phyloP scores from a whole-genome alignment of 2,888 invertebrate species.

The Physocephala rufipes region DNA sequence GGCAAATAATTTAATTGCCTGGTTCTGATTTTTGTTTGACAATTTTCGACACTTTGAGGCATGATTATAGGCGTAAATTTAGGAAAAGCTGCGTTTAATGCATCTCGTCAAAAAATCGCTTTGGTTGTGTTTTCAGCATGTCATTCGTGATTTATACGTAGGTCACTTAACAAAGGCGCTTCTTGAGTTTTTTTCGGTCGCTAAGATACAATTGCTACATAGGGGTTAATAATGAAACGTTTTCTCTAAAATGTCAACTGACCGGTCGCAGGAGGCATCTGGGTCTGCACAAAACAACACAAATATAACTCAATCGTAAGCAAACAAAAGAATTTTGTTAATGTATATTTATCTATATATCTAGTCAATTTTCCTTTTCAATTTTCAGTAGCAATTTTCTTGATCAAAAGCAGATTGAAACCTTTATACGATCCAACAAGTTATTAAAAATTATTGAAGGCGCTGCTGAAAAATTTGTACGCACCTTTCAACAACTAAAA shows the following conservation, averaged over 20 bases:
- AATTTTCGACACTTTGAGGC: no score
- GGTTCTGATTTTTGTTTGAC: no score
- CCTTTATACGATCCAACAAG: slow-evolving; percentile 51
- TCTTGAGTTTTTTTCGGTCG: no score
- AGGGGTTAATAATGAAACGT: no score
- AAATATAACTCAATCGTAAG: slow-evolving; percentile 44
- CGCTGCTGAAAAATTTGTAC: slow-evolving; percentile 48
- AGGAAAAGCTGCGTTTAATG: no score
- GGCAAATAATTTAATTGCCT: no score
- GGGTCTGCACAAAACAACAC: slow-evolving; percentile 1
- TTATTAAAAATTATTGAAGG: slow-evolving; percentile 53
- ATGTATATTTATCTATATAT: background rate
- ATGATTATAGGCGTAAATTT: no score
- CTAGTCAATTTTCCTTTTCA: background rate
- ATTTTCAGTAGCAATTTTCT: slow-evolving; percentile 50
- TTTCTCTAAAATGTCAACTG: slow-evolving; percentile 1
- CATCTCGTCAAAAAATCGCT: no score
- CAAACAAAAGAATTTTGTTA: background rate
- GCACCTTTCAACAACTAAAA: slow-evolving; percentile 46
- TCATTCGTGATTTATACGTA: no score
- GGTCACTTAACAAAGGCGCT: no score
- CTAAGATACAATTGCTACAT: no score
- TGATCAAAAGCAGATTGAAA: slow-evolving; percentile 55
- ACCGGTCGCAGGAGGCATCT: background rate
- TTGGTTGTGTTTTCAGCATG: no score